Percentiles rank a stretch among this genome's conserved stretches.
Evolutionary conservation across 92 coral and sea anemone species (phyloP).

Genomic region (Muricea muricata): DNA sequence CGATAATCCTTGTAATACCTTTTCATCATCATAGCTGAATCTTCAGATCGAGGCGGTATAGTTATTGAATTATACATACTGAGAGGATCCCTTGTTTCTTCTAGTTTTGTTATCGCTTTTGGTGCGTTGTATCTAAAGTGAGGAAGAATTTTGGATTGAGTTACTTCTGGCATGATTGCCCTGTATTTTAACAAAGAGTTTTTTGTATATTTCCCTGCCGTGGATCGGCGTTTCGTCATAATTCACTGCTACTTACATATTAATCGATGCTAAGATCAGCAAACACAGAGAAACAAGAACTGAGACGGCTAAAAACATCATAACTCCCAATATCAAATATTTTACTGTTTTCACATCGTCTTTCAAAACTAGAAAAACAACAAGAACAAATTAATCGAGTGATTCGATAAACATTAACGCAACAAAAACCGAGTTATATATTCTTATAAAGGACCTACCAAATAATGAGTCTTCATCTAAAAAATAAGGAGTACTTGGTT

Average conservation of each 20-base stretch:
- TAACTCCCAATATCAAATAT: not conserved
- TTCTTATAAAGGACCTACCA: not conserved
- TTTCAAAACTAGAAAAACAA: not conserved
- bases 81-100: not conserved
- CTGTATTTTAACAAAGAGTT: no score
- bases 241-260: not conserved
- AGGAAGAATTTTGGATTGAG: not conserved
- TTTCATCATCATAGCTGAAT: not conserved
- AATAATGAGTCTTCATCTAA: not conserved
- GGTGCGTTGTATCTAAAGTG: not conserved
- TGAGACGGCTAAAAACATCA: not conserved
- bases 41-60: not conserved
- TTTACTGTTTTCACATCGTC: slow-evolving; percentile 26
- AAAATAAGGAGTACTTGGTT: not conserved
- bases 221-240: not conserved
- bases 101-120: not conserved
- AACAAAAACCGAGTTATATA: not conserved
- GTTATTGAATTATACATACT: not conserved
- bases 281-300: not conserved
- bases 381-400: not conserved
- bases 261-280: not conserved
- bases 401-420: not conserved
- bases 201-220: no score
- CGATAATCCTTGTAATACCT: not conserved
- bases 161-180: not conserved